Percentiles rank a stretch among this genome's conserved stretches.
phyloP scores from a whole-genome alignment of 2,113 vertebrate species.

The Plestiodon gilberti region DNA sequence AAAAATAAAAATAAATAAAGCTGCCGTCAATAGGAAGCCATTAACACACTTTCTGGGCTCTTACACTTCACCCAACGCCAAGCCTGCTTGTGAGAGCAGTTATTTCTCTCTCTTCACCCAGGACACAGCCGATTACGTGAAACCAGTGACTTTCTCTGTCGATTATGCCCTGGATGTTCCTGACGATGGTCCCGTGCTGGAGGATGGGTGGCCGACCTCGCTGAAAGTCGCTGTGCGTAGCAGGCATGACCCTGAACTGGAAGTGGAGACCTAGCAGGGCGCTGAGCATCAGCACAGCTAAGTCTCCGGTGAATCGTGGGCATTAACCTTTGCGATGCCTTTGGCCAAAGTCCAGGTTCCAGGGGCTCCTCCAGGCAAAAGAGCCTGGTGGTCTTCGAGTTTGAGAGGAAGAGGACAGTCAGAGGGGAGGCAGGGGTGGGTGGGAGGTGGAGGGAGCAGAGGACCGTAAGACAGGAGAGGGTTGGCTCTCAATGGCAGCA shows the following conservation, averaged over 20 bases:
- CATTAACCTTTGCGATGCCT: not conserved
- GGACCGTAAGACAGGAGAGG: not conserved
- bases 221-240: conserved; percentile 83
- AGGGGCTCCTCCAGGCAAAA: not conserved
- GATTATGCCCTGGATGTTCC: conserved; percentile 83
- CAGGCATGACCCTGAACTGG: fast-evolving
- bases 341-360: not conserved
- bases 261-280: too few relatives aligned
- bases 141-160: conserved; percentile 87
- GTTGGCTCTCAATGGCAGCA: not conserved
- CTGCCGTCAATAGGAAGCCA: too few relatives aligned
- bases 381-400: too few relatives aligned
- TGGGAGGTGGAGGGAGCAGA: not conserved
- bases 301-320: not conserved
- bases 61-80: too few relatives aligned
- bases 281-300: not conserved
- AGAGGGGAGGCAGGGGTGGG: not conserved
- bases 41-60: not conserved
- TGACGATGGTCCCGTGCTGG: conserved; percentile 81
- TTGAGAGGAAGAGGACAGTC: not conserved
- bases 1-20: too few relatives aligned
- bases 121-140: conserved; percentile 94
- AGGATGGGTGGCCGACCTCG: conserved; percentile 89
- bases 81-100: fast-evolving
- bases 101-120: conserved; percentile 32